Conservation (phyloP, 2,113 vertebrate genomes). For the human (Homo sapiens) region GRCh38 chr19:7247001-7247500, state of each 20-base stretch:
- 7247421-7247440: background rate
- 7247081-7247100: background rate
- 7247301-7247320: background rate
- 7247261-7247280: background rate
- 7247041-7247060: background rate
- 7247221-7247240: background rate
- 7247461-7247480: background rate
- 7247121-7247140: background rate
- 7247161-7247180: fast-evolving
- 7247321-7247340: background rate
- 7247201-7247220: background rate
- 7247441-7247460: background rate
- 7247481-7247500: background rate
- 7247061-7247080: background rate
- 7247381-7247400: background rate
- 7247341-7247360: background rate
- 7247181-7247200: background rate
- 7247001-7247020: too few species aligned
- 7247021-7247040: background rate
- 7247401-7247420: constrained; percentile 29
- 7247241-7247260: background rate
- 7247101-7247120: too few species aligned
- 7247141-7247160: background rate
- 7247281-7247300: background rate
- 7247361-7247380: background rate